Percentiles rank a stretch among this genome's conserved stretches.
Evolutionary conservation across 2,797 vertebrate genomes (phyloP).

Genomic region (Amniataba percoides): DNA sequence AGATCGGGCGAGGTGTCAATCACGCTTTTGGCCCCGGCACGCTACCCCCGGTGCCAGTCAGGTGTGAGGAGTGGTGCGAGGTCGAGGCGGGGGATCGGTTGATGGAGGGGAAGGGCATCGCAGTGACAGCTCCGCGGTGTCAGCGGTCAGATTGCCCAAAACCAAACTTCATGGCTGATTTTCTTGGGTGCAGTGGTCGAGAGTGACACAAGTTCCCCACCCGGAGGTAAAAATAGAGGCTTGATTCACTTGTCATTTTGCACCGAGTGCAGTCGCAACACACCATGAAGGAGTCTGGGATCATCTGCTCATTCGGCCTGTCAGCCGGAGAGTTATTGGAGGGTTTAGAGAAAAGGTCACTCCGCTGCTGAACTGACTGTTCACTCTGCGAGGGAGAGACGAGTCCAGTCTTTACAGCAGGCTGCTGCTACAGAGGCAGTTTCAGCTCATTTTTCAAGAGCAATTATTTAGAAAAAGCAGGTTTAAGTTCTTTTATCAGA

Average conservation of each 20-base stretch:
- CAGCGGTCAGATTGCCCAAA: slow-evolving; percentile 84
- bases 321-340: slow-evolving; percentile 72
- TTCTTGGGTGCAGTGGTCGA: slow-evolving; percentile 69
- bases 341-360: slow-evolving; percentile 76
- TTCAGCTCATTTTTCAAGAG: background rate
- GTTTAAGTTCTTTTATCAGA: background rate
- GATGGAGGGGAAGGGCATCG: slow-evolving; percentile 80
- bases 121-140: slow-evolving; percentile 84
- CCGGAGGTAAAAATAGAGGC: slow-evolving; percentile 72
- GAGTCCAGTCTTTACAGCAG: slow-evolving; percentile 21
- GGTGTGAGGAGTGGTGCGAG: slow-evolving; percentile 77
- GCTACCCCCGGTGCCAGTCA: slow-evolving; percentile 74
- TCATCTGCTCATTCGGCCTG: slow-evolving; percentile 67
- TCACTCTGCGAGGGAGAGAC: slow-evolving; percentile 27
- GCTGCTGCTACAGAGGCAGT: slow-evolving; percentile 17
- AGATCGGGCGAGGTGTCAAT: slow-evolving; percentile 79
- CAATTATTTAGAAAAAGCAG: background rate
- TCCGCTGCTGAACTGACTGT: slow-evolving; percentile 66
- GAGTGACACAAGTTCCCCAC: slow-evolving; percentile 70
- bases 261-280: slow-evolving; percentile 66
- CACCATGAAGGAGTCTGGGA: slow-evolving; percentile 71
- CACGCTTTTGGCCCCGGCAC: slow-evolving; percentile 68
- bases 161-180: slow-evolving; percentile 81
- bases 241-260: slow-evolving; percentile 77
- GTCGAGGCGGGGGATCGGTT: slow-evolving; percentile 49